Conservation (phyloP, 2,888 invertebrate genomes). For the Opisthograptis luteolata region DNA sequence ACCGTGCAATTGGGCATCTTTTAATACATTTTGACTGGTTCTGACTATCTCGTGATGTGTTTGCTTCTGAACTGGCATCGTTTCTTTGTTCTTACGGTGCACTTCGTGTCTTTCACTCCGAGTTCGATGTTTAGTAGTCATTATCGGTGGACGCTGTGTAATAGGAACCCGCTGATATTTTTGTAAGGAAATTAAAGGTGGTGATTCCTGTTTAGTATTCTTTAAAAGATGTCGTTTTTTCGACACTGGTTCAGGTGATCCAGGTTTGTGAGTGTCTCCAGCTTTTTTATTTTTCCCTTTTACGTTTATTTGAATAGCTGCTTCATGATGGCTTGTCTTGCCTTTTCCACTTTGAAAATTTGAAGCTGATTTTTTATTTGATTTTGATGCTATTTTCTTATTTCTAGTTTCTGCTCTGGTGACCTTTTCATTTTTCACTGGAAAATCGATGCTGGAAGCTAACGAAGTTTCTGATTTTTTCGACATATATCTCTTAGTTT, state of each 20-base stretch:
- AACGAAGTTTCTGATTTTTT: constrained; percentile 3
- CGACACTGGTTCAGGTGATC: neutral
- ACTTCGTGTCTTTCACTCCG: neutral
- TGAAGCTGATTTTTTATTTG: neutral
- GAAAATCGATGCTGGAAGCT: constrained; percentile 1
- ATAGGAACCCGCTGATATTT: neutral
- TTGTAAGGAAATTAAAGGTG: neutral
- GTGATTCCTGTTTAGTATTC: neutral
- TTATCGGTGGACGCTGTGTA: neutral
- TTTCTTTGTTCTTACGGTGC: neutral
- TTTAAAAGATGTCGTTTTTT: neutral
- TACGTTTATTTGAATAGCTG: constrained; percentile 9
- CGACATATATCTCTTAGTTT: neutral
- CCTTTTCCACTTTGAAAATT: neutral
- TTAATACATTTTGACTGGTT: constrained; percentile 8
- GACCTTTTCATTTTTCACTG: constrained; percentile 11
- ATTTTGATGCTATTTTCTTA: neutral
- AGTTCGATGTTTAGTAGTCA: neutral
- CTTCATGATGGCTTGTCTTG: neutral
- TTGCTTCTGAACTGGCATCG: neutral
- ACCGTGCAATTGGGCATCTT: constrained; percentile 9
- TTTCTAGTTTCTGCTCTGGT: constrained; percentile 10
- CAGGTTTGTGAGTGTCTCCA: neutral
- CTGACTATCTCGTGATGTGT: constrained; percentile 10
- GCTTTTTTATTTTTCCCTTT: constrained; percentile 11